A percentile compares a stretch with the other conserved stretches of the same genome.
phyloP scores from a whole-genome alignment of 2,888 invertebrate species.

The Epirrhoe tristata region DNA sequence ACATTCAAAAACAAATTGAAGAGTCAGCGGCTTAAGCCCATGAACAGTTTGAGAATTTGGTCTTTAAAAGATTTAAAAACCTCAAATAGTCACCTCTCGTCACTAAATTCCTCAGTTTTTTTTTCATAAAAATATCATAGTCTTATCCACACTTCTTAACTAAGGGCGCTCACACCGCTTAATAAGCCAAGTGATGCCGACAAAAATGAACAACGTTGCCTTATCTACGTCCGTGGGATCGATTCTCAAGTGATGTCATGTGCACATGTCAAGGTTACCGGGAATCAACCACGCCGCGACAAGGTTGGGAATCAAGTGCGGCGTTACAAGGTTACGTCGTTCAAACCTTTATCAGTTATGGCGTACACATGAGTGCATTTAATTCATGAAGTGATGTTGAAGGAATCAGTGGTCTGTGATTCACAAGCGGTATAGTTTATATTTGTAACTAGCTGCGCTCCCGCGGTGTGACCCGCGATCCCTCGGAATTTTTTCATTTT shows the following conservation, averaged over 20 bases:
- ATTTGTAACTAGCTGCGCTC: too few species aligned
- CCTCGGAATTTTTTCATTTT: too few species aligned
- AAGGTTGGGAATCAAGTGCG: slow-evolving; percentile 26
- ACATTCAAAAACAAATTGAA: too few species aligned
- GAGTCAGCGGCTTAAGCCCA: not conserved
- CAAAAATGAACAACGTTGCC: slow-evolving; percentile 57
- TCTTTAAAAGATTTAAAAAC: too few species aligned
- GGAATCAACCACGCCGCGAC: slow-evolving; percentile 27
- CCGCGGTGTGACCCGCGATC: too few species aligned
- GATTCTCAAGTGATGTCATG: slow-evolving; percentile 40
- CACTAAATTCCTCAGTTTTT: too few species aligned
- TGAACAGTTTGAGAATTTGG: too few species aligned
- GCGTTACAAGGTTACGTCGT: slow-evolving; percentile 24
- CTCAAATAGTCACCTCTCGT: too few species aligned
- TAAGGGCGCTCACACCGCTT: slow-evolving; percentile 66
- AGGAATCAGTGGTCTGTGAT: slow-evolving; percentile 9
- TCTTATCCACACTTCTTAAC: slow-evolving; percentile 57
- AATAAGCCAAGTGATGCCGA: slow-evolving; percentile 80
- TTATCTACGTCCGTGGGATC: slow-evolving; percentile 45
- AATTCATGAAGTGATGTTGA: slow-evolving; percentile 22
- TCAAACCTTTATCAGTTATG: slow-evolving; percentile 24
- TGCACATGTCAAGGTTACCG: slow-evolving; percentile 42
- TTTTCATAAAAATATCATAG: not conserved
- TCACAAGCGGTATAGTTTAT: not conserved
- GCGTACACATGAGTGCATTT: slow-evolving; percentile 22